phyloP scores from a whole-genome alignment of 2,113 vertebrate genomes.

The Psephotus haematonotus region DNA sequence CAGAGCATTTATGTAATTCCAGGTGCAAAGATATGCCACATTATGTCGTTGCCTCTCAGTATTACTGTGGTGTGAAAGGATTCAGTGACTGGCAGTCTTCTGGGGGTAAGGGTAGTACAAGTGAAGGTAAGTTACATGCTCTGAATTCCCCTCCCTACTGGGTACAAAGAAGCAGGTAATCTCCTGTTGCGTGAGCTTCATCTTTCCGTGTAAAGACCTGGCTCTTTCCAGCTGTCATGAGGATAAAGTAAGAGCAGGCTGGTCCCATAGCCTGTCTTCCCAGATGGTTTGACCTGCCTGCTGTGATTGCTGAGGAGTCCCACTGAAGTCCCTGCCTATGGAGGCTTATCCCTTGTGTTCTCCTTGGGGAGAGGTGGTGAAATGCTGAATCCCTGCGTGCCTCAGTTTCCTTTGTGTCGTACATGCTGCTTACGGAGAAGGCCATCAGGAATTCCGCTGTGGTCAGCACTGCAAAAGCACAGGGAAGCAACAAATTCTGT shows the following conservation, averaged over 20 bases:
- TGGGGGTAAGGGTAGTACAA: not conserved
- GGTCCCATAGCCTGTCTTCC: not conserved
- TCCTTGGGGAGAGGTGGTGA: not conserved
- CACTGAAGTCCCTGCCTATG: not conserved
- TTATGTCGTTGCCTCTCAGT: not conserved
- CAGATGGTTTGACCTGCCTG: not conserved
- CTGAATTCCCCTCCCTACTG: not conserved
- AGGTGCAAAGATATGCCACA: not conserved
- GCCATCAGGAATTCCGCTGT: fast-evolving
- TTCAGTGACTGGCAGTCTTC: not conserved
- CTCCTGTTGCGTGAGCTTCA: not conserved
- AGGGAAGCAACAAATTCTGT: not conserved
- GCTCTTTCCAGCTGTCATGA: not conserved
- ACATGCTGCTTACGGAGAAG: not conserved
- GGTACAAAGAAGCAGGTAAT: not conserved
- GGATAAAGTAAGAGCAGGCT: not conserved
- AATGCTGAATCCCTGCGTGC: not conserved
- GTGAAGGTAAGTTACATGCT: not conserved
- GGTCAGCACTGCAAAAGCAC: not conserved
- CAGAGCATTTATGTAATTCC: not conserved
- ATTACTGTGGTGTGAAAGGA: not conserved
- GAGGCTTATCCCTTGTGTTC: not conserved
- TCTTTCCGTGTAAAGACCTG: not conserved
- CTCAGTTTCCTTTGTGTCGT: not conserved
- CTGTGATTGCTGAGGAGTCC: not conserved